These are phyloP conservation scores for Phoenoteleia sp. DNA, from an alignment of 2,888 invertebrate genomes.

Conservation along the genomic window DNA sequence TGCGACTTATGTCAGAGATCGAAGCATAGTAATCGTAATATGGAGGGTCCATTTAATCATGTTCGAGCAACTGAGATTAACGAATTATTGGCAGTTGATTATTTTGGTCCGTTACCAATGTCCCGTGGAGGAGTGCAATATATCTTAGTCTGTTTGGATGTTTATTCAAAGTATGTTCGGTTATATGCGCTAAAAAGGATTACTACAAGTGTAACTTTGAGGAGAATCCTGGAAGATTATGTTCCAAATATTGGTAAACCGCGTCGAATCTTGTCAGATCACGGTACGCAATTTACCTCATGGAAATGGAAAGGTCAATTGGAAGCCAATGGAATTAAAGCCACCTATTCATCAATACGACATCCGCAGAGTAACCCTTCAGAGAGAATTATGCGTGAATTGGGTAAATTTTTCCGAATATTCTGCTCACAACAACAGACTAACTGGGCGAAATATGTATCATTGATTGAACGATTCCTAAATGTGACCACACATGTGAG, in stretches of 20 bases:
- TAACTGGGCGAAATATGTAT: background rate
- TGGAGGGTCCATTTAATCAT: slow-evolving; percentile 21
- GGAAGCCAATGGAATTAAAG: background rate
- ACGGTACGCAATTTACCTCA: background rate
- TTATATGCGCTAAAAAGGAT: background rate
- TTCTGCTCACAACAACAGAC: background rate
- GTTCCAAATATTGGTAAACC: background rate
- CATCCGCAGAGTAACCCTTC: background rate
- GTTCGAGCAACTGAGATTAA: background rate
- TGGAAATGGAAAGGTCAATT: background rate
- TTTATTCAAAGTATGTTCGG: slow-evolving; percentile 25
- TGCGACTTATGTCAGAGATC: slow-evolving; percentile 54
- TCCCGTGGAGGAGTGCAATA: slow-evolving; percentile 3
- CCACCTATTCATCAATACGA: background rate
- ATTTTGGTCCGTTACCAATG: slow-evolving; percentile 23
- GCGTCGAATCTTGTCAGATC: background rate
- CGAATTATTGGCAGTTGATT: slow-evolving; percentile 34
- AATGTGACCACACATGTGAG: no score
- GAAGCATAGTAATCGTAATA: slow-evolving; percentile 3
- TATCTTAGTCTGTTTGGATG: slow-evolving; percentile 42
- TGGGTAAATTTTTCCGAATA: background rate
- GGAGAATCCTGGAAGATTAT: no score
- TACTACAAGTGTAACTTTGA: no score
- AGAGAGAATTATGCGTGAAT: background rate
- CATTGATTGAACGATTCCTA: background rate